Evolutionary conservation across 2,113 vertebrate genomes (phyloP).

Genomic region (Percina caprodes): DNA sequence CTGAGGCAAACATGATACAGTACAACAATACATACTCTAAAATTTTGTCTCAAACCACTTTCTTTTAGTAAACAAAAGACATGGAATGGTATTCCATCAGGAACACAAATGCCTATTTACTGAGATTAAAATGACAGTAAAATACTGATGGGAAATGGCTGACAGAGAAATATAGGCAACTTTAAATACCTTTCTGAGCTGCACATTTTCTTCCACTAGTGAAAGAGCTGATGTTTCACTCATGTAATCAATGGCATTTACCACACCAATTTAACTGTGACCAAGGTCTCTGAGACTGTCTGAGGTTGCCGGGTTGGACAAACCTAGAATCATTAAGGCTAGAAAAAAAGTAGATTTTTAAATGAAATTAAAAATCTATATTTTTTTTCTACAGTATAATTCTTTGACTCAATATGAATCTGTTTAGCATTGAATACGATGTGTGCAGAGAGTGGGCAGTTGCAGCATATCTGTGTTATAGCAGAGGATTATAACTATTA

Average conservation of each 20-base stretch:
- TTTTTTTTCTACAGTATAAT: constrained; percentile 16
- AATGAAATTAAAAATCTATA: constrained; percentile 20
- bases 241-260: constrained; percentile 71
- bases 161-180: not conserved
- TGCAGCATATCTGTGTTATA: not conserved
- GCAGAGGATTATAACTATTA: not conserved
- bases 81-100: not conserved
- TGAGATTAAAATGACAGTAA: constrained; percentile 1
- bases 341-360: not conserved
- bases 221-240: constrained; percentile 61
- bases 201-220: not conserved
- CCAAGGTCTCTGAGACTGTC: not conserved
- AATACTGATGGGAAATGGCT: constrained; percentile 4
- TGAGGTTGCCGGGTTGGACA: constrained; percentile 7
- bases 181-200: constrained; percentile 10
- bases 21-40: not conserved
- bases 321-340: constrained; percentile 7
- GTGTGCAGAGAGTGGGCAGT: not conserved
- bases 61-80: constrained; percentile 16
- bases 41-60: not conserved
- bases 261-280: constrained; percentile 35
- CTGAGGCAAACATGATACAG: not conserved
- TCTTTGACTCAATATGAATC: not conserved
- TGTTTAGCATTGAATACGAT: constrained; percentile 6
- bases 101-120: not conserved